Base-by-base conservation (phyloP, 2,113 vertebrate genomes). In the Nothocercus nigrocapillus region DNA sequence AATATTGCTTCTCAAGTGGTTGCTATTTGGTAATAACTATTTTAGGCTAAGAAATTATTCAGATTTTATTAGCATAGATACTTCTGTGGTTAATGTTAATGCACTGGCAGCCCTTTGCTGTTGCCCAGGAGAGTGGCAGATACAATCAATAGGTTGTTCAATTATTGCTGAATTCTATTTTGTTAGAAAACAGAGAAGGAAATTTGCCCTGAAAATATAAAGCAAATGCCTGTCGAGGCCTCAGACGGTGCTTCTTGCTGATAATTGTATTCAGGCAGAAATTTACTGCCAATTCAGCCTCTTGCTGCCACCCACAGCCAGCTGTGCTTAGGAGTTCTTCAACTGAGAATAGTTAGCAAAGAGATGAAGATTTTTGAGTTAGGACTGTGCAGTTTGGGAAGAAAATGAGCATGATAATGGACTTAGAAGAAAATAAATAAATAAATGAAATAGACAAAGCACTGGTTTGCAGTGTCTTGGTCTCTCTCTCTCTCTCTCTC, bases 291-390 rank as follows among this genome's bases (percentile, higher is more conserved):
- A 93, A n/a, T 84, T 95, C 85, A 91, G 90, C 88, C 93, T 83
- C 88, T 69, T 97, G 91, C 94, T 95, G 95, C 90, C 95, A 95
- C 82, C 95, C 95, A 88, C 96, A 83, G 93, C 85, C 94, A 91
- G 92, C 79, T 95, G 88, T 59, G 85, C 61, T 93, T 83, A 82
- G 58, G 27, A 91, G 64, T 32, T 79, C 38, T 93, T 93, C 81
- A 93, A 66, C 51, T 70, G 64, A 86, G 61, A 85, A 22, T 9
- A 81, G 42, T 56, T 47, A 78, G 78, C 80, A 79, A 56, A 51
- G 34, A 75, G 45, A 40, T 70, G 30, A 95, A 76, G 22, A 28
- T 21, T 38, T 40, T 6, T 80, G 8, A 51, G 9, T 76, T 62
- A 87, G 11, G 3, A 80, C 36, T 4, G 54, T 4, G 45, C 38